Percentiles rank a stretch among this genome's conserved stretches.
These are phyloP conservation scores for Gymnosoma rotundatum DNA, from an alignment of 2,888 invertebrate genomes.

Conservation along the genomic window DNA sequence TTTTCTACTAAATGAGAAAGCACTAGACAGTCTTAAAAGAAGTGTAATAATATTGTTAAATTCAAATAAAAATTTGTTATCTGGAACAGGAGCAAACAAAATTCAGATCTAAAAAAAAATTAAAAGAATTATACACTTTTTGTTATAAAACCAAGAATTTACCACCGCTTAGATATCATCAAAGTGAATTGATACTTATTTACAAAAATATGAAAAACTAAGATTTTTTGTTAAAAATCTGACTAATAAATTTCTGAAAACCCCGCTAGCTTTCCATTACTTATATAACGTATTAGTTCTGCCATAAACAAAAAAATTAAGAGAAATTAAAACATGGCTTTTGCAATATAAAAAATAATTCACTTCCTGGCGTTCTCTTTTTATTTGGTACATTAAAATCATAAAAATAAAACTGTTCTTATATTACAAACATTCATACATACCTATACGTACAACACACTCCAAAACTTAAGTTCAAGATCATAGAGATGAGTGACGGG, in stretches of 20 bases:
- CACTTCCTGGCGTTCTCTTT: constrained; percentile 46
- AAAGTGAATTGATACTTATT: neutral
- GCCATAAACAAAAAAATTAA: neutral
- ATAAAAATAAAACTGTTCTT: constrained; percentile 20
- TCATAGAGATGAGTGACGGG: constrained; percentile 56
- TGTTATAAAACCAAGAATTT: too few relatives aligned
- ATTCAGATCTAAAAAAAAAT: too few relatives aligned
- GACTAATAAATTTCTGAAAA: too few relatives aligned
- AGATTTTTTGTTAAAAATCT: too few relatives aligned
- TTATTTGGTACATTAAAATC: neutral
- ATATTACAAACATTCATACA: constrained; percentile 39
- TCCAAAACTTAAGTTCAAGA: constrained; percentile 48
- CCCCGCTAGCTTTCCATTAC: neutral
- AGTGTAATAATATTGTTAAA: too few relatives aligned
- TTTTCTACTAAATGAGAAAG: too few relatives aligned
- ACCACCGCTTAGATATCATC: neutral
- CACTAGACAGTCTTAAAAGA: too few relatives aligned
- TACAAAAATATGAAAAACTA: too few relatives aligned
- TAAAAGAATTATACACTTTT: too few relatives aligned
- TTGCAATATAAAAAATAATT: constrained; percentile 19
- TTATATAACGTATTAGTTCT: constrained; percentile 34
- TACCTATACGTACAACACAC: constrained; percentile 1
- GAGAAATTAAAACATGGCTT: constrained; percentile 22
- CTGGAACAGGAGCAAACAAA: too few relatives aligned
- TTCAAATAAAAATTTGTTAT: too few relatives aligned